Evolutionary conservation across 2,888 invertebrate species (phyloP).

Genomic region (Papilio protenor): DNA sequence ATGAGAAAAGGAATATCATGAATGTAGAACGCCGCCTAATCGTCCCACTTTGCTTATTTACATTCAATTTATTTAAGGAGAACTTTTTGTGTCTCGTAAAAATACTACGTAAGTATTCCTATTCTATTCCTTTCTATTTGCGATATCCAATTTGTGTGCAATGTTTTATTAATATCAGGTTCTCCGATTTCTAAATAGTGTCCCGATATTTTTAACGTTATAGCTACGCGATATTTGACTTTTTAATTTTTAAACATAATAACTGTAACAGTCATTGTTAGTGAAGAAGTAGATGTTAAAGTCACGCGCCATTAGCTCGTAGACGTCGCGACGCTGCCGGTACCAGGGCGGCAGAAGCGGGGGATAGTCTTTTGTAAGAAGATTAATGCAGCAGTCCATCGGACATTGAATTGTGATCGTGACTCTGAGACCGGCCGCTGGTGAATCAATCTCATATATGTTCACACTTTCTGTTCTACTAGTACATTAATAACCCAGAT

Average conservation of each 20-base stretch:
- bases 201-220: too few relatives aligned
- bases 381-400: constrained; percentile 4
- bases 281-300: background rate
- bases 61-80: constrained; percentile 10
- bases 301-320: background rate
- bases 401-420: constrained; percentile 1
- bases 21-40: constrained; percentile 1
- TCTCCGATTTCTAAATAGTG: background rate
- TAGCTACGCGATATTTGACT: too few relatives aligned
- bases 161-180: background rate
- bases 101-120: background rate
- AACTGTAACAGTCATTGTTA: background rate
- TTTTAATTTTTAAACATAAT: background rate
- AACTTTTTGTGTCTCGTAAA: constrained; percentile 12
- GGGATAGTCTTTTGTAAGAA: background rate
- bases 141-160: background rate
- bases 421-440: background rate
- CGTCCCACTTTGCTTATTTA: background rate
- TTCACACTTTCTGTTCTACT: background rate
- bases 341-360: background rate
- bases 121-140: background rate
- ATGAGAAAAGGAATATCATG: constrained; percentile 20
- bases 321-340: background rate
- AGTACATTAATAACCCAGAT: background rate
- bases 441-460: background rate